Evolutionary conservation across 2,797 vertebrate species (phyloP), one percentile per base, ranked within the genome.

Genomic region (Petrocephalus sullivani): DNA sequence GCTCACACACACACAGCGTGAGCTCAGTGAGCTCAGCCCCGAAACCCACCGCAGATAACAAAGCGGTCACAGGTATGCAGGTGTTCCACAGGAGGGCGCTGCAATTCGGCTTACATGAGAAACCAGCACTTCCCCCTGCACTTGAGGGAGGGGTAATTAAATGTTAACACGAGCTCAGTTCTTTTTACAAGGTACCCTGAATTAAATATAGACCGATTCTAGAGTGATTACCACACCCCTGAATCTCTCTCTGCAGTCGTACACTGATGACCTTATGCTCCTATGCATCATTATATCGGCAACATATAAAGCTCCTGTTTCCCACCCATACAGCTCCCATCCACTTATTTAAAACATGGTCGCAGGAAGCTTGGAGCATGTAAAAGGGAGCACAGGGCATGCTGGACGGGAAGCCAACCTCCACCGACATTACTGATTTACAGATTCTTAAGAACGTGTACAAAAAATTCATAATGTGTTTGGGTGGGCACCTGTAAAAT

Each of bases 371-470:
- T 33, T 78, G 71, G 37, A 78, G 37, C 71, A 14, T 78, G 71
- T n/a, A 8, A 16, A 16, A 78, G 71, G 75, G 21, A 81, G 19
- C 75, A 81, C 37, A 49, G 41, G 19, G 41, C 2, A 81, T 49
- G 19, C 75, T 75, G 67, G 67, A n/a, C 6, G 2, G 41, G n/a
- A 90, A 82, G 89, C 53, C 46, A 87, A 90, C 89, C 56, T 78
- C 57, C 33, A 89, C 64, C 89, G 78, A 81, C 3, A 84, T 28
- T 4, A 85, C 81, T 86, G 9, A 87, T 90, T 90, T 89, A 86
- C 41, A 64, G 8, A 87, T 87, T 90, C 46, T 85, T 51, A 33
- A 88, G 88, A 91, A 88, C 89, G 83, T 88, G 87, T 89, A 88
- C 37, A n/a, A n/a, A 88, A 81, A 81, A 57, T 60, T 87, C n/a